These are phyloP conservation scores for Turdus rufiventris DNA, from an alignment of 2,113 vertebrate genomes.

Conservation along the genomic window DNA sequence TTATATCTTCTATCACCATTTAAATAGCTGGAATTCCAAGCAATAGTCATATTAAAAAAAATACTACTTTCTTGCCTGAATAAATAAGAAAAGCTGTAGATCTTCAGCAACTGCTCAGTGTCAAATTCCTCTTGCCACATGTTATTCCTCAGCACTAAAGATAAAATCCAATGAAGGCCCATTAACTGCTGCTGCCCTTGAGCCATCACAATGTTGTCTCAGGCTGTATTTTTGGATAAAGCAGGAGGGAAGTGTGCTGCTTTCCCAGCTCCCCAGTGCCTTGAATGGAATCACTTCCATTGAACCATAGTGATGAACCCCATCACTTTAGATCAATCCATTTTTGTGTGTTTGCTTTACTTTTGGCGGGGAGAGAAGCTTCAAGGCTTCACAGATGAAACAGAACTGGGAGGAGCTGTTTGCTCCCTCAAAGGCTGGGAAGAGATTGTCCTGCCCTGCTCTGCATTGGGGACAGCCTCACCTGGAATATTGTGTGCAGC, in stretches of 20 bases:
- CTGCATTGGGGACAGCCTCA: not conserved
- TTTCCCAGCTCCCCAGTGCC: not conserved
- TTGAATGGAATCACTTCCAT: not conserved
- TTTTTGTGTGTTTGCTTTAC: not conserved
- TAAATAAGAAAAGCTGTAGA: not conserved
- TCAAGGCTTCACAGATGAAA: not conserved
- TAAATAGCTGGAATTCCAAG: not conserved
- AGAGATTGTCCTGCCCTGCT: not conserved
- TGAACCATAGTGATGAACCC: accelerated
- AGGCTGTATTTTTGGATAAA: not conserved
- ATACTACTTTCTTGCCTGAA: not conserved
- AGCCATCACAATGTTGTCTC: not conserved
- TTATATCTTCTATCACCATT: not conserved
- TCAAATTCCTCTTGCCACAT: not conserved
- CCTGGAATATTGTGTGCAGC: not conserved
- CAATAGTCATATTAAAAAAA: not conserved
- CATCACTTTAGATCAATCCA: not conserved
- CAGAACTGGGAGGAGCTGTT: no score
- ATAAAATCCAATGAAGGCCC: not conserved
- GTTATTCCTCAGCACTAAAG: not conserved
- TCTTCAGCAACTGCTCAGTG: not conserved
- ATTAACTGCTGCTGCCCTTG: not conserved
- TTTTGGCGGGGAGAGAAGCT: accelerated
- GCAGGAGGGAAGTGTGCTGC: not conserved
- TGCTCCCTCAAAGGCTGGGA: no score